These are phyloP conservation scores for Thermophis baileyi DNA, from an alignment of 2,113 vertebrate species.

Conservation along the genomic window DNA sequence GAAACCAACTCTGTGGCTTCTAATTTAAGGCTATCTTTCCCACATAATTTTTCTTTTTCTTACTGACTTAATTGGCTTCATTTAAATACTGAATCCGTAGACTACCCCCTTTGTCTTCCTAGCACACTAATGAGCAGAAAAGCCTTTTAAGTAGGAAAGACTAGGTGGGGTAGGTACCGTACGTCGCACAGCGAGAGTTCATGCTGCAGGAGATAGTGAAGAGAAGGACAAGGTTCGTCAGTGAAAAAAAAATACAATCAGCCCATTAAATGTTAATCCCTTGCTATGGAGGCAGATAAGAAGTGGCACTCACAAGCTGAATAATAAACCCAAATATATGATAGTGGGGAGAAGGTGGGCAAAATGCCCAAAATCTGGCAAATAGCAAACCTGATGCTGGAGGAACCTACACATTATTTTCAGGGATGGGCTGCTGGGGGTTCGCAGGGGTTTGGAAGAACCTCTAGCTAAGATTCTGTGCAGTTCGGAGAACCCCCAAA, in stretches of 20 bases:
- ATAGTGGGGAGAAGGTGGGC: constrained; percentile 25
- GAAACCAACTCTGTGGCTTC: constrained; percentile 36
- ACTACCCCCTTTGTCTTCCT: constrained; percentile 6
- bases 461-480: no score
- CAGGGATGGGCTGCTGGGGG: no score
- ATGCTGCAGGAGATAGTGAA: constrained; percentile 5
- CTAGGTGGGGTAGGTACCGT: constrained; percentile 31
- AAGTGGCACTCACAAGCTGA: constrained; percentile 40
- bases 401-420: neutral
- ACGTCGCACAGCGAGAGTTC: constrained; percentile 18
- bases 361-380: constrained; percentile 11
- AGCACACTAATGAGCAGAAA: constrained; percentile 17
- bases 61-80: constrained; percentile 11
- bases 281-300: constrained; percentile 46
- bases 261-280: constrained; percentile 51
- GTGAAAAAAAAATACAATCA: constrained; percentile 16
- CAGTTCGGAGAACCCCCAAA: no score
- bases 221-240: constrained; percentile 30
- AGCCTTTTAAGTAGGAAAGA: constrained; percentile 32
- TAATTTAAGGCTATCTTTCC: neutral
- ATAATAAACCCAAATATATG: constrained; percentile 44
- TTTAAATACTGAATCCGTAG: constrained; percentile 28
- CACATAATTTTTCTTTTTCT: neutral
- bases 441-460: no score
- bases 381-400: constrained; percentile 9